These are phyloP conservation scores for Tragelaphus imberbis DNA, from an alignment of 2,113 vertebrate genomes.

Conservation along the genomic window DNA sequence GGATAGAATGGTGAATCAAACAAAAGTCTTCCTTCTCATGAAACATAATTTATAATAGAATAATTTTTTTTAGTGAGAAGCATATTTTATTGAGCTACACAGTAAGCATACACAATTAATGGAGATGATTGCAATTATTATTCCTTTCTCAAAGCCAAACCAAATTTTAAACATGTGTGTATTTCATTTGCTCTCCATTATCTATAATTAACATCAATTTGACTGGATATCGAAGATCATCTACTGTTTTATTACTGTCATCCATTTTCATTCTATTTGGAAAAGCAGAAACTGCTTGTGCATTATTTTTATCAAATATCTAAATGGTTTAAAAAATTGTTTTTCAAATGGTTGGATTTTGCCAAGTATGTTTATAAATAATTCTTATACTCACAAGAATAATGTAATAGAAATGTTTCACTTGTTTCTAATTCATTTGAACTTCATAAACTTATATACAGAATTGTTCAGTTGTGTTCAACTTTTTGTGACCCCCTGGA, in stretches of 20 bases:
- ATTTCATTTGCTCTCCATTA: not conserved
- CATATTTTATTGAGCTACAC: not conserved
- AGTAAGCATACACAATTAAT: not conserved
- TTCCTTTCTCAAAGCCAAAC: not conserved
- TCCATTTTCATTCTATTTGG: not conserved
- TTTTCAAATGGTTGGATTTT: not conserved
- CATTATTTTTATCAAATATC: not conserved
- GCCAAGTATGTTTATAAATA: not conserved
- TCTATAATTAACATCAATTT: not conserved
- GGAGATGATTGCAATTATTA: not conserved
- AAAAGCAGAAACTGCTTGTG: not conserved
- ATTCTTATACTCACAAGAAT: not conserved
- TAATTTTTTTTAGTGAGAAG: not conserved
- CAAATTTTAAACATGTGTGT: not conserved
- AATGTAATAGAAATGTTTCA: not conserved
- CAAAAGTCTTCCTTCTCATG: not conserved
- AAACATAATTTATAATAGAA: not conserved
- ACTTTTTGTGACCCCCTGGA: not conserved
- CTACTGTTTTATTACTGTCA: not conserved
- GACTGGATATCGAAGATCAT: not conserved
- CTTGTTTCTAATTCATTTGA: not conserved
- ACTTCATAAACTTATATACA: not conserved
- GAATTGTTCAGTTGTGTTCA: not conserved
- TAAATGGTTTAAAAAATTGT: not conserved
- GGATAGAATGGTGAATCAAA: not conserved